Evolutionary conservation across 2,888 invertebrate species (phyloP), one percentile per base, ranked within the genome.

Genomic region (Melanotus villosus): DNA sequence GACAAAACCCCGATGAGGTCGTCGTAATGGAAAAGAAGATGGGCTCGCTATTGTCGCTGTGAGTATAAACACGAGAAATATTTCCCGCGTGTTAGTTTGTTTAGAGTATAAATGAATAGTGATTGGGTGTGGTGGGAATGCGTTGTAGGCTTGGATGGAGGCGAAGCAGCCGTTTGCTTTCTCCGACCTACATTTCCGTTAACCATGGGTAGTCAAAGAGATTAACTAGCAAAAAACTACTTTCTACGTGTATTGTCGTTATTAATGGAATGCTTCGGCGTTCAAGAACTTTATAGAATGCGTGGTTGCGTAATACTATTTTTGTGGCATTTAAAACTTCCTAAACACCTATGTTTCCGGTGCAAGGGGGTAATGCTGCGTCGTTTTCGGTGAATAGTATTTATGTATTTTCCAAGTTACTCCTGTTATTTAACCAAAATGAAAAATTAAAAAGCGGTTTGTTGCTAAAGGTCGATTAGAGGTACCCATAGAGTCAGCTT

Each of bases 11-110:
- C 1, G 93, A 93, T 80, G 90, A 92, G 23, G 85, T 91, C 70
- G 88, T 90, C 73, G 86, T 91, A 43, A 93, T 93, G 93, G 93
- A 93, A 85, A 93, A 93, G 85, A 92, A 92, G 82, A 93, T 93
- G 91, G 89, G 90, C 78, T 89, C 90, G 54, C 86, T 93, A 78
- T 84, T 93, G 62, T 88, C 89, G 81, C 87, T 90, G 93, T 94
- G 85, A 93, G 92, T 68, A 57, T n/a, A 21, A 38, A 50, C 9
- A 59, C 7, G 18, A 14, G 14, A 41, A 14, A 3, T 43, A n/a
- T 12, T 23, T 50, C 10, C 23, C 30, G n/a, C n/a, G n/a, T n/a
- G n/a, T 10, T 30, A 50, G 26, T 23, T 23, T 12, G 14, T 12
- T n/a, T 38, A 38, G 36, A n/a, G 32, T 45, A 47, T 12, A 34